Evolutionary conservation across 2,113 vertebrate genomes (phyloP), one percentile per base, ranked within the genome.

Genomic region (Nymphicus hollandicus): DNA sequence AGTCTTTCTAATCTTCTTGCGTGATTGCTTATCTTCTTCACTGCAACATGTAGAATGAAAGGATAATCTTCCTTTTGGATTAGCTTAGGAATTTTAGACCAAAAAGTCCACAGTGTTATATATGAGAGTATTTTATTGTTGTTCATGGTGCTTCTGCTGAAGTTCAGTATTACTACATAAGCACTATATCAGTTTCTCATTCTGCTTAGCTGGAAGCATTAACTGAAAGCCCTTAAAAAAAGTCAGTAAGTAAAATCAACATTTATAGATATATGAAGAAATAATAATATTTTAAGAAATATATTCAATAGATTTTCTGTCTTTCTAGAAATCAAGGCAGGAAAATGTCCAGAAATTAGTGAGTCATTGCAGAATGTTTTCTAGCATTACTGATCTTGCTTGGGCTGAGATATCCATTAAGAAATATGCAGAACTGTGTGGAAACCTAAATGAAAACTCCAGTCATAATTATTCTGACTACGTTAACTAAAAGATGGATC

Each of bases 1-100:
- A 88, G 76, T n/a, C 83, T 79, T 37, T 64, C 61, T 95, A 82
- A 90, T 94, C 86, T 90, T 71, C 82, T 41, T 72, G 55, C 56
- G 58, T 18, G 8, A 47, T 39, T 61, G 46, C 89, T 95, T 91
- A 80, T 94, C 94, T 79, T 28, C 37, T 66, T 61, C 47, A 6
- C 35, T 88, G 82, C 37, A 72, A 94, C 76, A 68, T 83, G 86
- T 72, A 63, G 89, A 88, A 86, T 37, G 86, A 71, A 52, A 66
- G 71, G 83, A 88, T 92, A 82, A 94, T 94, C 79, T 66, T 74
- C 74, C 61, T 68, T 85, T 74, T 37, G 86, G 76, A 82, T 91
- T 60, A 82, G 16, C 60, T 5, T 27, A 55, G 71, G 80, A 76
- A 64, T 82, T 88, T 68, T 7, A 76, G 56, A 63, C 28, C 27